Conservation (phyloP, 2,888 invertebrate genomes). For the Hipparchia semele region DNA sequence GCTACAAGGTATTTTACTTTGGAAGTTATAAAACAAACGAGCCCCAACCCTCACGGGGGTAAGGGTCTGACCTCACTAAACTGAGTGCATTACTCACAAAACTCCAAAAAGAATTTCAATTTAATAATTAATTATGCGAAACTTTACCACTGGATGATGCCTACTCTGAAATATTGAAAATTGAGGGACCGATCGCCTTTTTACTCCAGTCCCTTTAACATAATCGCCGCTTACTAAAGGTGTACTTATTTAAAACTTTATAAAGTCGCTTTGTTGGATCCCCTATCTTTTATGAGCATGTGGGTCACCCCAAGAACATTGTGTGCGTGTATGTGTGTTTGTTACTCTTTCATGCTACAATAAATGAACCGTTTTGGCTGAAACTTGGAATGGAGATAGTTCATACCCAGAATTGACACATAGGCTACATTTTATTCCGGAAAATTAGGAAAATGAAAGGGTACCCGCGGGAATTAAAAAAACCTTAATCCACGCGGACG, state of each 20-base stretch:
- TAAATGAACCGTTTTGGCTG: no score
- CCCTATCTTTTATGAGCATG: no score
- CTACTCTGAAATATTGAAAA: slow-evolving; percentile 48
- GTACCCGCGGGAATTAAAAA: no score
- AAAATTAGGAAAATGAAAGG: no score
- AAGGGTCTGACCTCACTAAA: slow-evolving; percentile 41
- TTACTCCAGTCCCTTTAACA: background rate
- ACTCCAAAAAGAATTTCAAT: slow-evolving; percentile 49
- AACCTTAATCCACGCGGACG: no score
- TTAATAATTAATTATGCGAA: slow-evolving; percentile 53
- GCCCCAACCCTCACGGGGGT: slow-evolving; percentile 38
- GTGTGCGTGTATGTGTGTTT: no score
- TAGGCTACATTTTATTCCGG: no score
- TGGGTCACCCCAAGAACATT: no score
- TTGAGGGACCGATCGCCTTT: slow-evolving; percentile 41
- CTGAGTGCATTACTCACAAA: slow-evolving; percentile 42
- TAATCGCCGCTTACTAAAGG: background rate
- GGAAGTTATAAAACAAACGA: slow-evolving; percentile 42
- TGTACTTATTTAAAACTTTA: background rate
- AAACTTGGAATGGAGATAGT: no score
- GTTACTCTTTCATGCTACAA: no score
- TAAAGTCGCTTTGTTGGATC: background rate
- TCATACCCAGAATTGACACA: no score
- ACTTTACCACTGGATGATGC: slow-evolving; percentile 43
- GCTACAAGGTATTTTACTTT: slow-evolving; percentile 43